Percentiles rank a stretch among this genome's conserved stretches.
Evolutionary conservation across 2,888 invertebrate genomes (phyloP).

Genomic region (Eilema sororculum): DNA sequence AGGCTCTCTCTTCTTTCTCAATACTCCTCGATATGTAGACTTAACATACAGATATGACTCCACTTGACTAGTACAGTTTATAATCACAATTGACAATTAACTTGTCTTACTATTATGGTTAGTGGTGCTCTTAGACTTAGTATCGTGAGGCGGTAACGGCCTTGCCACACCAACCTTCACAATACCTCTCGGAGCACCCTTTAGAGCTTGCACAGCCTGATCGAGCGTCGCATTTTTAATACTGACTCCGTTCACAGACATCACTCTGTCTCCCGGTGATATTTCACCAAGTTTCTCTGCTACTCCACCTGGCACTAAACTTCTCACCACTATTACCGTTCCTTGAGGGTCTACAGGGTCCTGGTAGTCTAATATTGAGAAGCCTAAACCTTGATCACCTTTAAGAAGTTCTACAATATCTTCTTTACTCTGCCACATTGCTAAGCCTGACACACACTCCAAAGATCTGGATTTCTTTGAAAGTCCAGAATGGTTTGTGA

Average conservation of each 20-base stretch:
- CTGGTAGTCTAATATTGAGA: conserved; percentile 99
- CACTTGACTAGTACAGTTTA: conserved; percentile 77
- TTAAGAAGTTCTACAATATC: conserved; percentile 96
- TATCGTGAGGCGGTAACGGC: conserved; percentile 88
- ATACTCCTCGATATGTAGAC: conserved; percentile 64
- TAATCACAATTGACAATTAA: conserved; percentile 70
- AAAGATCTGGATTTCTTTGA: conserved; percentile 95
- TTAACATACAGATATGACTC: conserved; percentile 77
- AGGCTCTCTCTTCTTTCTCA: conserved; percentile 1
- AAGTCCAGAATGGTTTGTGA: conserved; percentile 89
- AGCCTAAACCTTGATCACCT: conserved; percentile 98
- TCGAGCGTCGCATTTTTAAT: conserved; percentile 97
- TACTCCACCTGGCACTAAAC: conserved; percentile 98
- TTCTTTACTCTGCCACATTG: conserved; percentile 98
- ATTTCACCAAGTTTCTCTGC: conserved; percentile 98
- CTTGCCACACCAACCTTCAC: conserved; percentile 97
- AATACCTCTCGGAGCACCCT: conserved; percentile 95
- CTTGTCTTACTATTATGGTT: conserved; percentile 76
- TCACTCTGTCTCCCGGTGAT: conserved; percentile 97
- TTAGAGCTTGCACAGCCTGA: conserved; percentile 97
- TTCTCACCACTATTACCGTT: conserved; percentile 98
- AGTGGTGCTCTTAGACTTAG: conserved; percentile 78
- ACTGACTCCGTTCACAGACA: conserved; percentile 96
- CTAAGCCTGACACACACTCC: conserved; percentile 97
- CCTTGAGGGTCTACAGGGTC: conserved; percentile 98